A percentile compares a stretch with the other conserved stretches of the same genome.
phyloP scores from a whole-genome alignment of 1,140 invertebrate species.

The Pinna nobilis region DNA sequence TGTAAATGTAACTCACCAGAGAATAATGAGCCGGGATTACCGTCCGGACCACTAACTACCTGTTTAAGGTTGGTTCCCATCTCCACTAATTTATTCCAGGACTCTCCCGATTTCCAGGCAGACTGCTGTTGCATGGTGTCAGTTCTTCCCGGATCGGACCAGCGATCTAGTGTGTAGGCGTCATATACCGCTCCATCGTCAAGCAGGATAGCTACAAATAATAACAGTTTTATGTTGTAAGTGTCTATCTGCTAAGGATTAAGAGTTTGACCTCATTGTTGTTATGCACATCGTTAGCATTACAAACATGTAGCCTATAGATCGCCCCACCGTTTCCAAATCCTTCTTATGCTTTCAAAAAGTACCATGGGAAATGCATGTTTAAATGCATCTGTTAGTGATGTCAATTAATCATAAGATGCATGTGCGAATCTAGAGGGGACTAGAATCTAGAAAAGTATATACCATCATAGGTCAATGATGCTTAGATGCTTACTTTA shows the following conservation, averaged over 20 bases:
- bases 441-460: too few relatives aligned
- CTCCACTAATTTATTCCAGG: slow-evolving; percentile 56
- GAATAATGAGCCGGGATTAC: slow-evolving; percentile 59
- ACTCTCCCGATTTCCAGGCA: slow-evolving; percentile 49
- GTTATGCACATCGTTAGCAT: not conserved
- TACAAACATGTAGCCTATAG: not conserved
- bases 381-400: too few relatives aligned
- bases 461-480: too few relatives aligned
- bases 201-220: slow-evolving; percentile 46
- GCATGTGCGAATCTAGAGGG: too few relatives aligned
- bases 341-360: too few relatives aligned
- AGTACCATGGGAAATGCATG: too few relatives aligned
- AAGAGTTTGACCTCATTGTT: not conserved
- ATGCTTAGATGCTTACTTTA: too few relatives aligned
- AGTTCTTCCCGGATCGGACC: slow-evolving; percentile 55
- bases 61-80: slow-evolving; percentile 66
- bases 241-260: not conserved
- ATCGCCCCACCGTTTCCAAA: too few relatives aligned
- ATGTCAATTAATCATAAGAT: too few relatives aligned
- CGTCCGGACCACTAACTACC: slow-evolving; percentile 61
- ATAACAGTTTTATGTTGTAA: not conserved
- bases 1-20: slow-evolving; percentile 39
- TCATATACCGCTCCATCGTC: slow-evolving; percentile 55
- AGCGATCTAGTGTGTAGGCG: slow-evolving; percentile 64
- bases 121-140: slow-evolving; percentile 63